A percentile compares a stretch with the other conserved stretches of the same genome.
phyloP scores from a whole-genome alignment of 2,888 invertebrate genomes.

The Agapostemon virescens region DNA sequence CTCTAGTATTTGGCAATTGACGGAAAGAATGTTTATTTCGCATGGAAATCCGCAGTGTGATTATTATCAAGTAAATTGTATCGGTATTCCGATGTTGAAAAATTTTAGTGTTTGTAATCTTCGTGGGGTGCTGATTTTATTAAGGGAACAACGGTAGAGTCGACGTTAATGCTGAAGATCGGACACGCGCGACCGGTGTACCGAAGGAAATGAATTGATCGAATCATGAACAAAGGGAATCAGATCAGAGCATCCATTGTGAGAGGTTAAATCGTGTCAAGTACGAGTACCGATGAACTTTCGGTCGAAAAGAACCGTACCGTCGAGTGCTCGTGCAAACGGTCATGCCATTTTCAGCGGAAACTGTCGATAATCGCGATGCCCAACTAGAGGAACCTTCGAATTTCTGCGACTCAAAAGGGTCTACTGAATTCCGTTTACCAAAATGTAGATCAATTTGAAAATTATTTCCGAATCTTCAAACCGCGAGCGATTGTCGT shows the following conservation, averaged over 20 bases:
- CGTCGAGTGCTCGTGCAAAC: conserved; percentile 1
- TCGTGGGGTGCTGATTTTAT: not conserved
- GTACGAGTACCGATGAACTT: conserved; percentile 10
- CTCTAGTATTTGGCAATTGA: no score
- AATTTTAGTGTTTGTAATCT: not conserved
- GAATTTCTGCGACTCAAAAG: no score
- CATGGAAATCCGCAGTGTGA: no score
- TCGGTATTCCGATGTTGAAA: no score
- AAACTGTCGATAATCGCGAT: not conserved
- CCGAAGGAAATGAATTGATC: conserved; percentile 21
- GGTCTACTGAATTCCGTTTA: no score
- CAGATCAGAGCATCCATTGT: conserved; percentile 18
- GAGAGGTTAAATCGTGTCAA: conserved; percentile 25
- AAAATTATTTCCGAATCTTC: no score
- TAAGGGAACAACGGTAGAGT: not conserved
- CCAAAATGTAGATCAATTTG: no score
- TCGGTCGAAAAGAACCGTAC: conserved; percentile 3
- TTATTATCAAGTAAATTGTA: no score
- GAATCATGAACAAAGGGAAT: conserved; percentile 32
- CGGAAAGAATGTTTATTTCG: no score
- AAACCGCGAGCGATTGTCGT: no score
- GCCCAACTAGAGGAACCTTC: not conserved
- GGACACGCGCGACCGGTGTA: conserved; percentile 31
- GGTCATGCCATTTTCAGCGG: not conserved
- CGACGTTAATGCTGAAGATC: not conserved